These are phyloP conservation scores for Anoplopoma fimbria DNA, from an alignment of 2,113 vertebrate genomes.

Conservation along the genomic window DNA sequence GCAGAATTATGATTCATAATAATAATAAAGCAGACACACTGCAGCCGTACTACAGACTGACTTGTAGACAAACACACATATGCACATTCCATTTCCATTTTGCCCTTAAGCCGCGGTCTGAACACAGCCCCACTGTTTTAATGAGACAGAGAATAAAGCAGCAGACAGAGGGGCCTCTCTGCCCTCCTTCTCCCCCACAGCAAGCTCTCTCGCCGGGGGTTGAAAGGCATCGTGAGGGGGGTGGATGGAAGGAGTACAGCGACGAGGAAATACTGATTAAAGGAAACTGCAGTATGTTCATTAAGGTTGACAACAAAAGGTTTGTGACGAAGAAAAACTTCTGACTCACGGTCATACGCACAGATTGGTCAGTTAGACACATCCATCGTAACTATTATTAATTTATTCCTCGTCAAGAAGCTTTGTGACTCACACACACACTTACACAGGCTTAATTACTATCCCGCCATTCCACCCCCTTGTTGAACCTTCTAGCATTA, in stretches of 20 bases:
- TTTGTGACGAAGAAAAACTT: background rate
- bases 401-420: conserved; percentile 2
- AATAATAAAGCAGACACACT: background rate
- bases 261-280: background rate
- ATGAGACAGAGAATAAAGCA: conserved; percentile 53
- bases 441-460: conserved; percentile 49
- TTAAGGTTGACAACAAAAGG: too few species aligned
- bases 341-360: background rate
- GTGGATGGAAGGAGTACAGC: conserved; percentile 14
- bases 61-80: conserved; percentile 39
- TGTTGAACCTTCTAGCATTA: conserved; percentile 50
- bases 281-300: background rate
- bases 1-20: background rate
- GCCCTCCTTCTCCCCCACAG: conserved; percentile 46
- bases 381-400: background rate
- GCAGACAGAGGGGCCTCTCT: conserved; percentile 71
- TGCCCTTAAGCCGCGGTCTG: conserved; percentile 39
- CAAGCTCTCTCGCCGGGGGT: conserved; percentile 20
- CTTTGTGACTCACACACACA: conserved; percentile 3
- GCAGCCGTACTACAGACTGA: background rate
- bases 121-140: conserved; percentile 74
- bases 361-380: background rate
- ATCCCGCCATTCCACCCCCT: conserved; percentile 75
- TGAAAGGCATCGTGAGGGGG: conserved; percentile 25
- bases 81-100: conserved; percentile 47